Conservation (phyloP, 2,888 invertebrate species). For the Prostheceraeus crozeri region DNA sequence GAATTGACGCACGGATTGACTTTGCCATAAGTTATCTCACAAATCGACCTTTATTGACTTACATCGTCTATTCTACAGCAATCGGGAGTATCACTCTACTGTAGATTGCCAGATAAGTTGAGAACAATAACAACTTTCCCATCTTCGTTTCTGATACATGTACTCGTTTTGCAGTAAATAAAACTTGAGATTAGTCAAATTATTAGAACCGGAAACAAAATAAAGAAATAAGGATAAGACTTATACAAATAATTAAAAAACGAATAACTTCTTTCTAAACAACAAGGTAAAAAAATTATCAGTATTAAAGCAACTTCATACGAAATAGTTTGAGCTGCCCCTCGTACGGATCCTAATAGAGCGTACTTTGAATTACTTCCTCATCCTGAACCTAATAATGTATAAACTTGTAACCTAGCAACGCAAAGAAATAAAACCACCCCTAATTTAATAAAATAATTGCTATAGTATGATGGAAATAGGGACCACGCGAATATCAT, state of each 20-base stretch:
- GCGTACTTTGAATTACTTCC: conserved; percentile 15
- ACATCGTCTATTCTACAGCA: no score
- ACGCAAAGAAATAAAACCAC: conserved; percentile 19
- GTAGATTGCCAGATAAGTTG: no score
- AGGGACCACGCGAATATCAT: not conserved
- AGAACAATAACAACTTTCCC: no score
- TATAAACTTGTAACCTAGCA: conserved; percentile 12
- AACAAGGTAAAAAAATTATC: conserved; percentile 20
- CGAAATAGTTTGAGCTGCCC: conserved; percentile 24
- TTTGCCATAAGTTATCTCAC: no score
- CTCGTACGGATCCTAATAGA: conserved; percentile 12
- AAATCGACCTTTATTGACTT: no score
- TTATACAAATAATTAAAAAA: conserved; percentile 17
- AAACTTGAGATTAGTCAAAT: conserved; percentile 25
- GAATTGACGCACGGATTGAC: no score
- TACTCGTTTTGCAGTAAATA: no score
- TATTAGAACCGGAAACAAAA: conserved; percentile 11
- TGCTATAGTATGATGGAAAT: not conserved
- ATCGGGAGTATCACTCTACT: no score
- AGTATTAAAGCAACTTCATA: conserved; percentile 20
- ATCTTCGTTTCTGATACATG: no score
- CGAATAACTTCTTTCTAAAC: not conserved
- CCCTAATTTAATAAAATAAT: not conserved
- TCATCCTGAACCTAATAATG: conserved; percentile 26
- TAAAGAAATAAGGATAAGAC: conserved; percentile 11